Evolutionary conservation across 2,797 vertebrate genomes (phyloP).

Genomic region (Percopsis omiscomaycus): DNA sequence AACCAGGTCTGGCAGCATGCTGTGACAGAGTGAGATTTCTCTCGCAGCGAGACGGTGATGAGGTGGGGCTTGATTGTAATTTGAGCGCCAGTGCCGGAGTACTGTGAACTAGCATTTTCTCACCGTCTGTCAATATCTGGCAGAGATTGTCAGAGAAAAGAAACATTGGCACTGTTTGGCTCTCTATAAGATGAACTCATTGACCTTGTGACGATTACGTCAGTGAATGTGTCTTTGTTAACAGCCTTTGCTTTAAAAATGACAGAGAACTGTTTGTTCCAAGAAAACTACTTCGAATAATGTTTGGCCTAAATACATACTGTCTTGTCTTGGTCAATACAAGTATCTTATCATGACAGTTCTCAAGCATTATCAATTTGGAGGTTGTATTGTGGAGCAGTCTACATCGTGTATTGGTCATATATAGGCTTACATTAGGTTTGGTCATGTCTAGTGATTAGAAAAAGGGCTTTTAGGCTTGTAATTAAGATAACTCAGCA

Average conservation of each 20-base stretch:
- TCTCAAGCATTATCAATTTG: too few relatives aligned
- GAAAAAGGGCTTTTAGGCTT: too few relatives aligned
- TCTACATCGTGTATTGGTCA: too few relatives aligned
- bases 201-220: conserved; percentile 17
- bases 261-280: conserved; percentile 1
- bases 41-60: conserved; percentile 40
- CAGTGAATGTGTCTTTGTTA: conserved; percentile 22
- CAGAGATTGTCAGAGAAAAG: conserved; percentile 15
- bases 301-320: too few relatives aligned
- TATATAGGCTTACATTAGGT: too few relatives aligned
- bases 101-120: conserved; percentile 41
- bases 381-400: too few relatives aligned
- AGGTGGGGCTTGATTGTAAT: conserved; percentile 50
- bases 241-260: background rate
- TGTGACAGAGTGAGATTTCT: conserved; percentile 19
- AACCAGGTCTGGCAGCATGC: conserved; percentile 16
- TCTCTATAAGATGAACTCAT: conserved; percentile 18
- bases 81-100: conserved; percentile 38
- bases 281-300: background rate
- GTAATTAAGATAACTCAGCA: too few relatives aligned
- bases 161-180: conserved; percentile 27
- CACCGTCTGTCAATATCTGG: conserved; percentile 44
- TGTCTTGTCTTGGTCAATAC: too few relatives aligned
- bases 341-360: too few relatives aligned
- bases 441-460: too few relatives aligned